A percentile compares a stretch with the other conserved stretches of the same genome.
These are phyloP conservation scores for Daboia siamensis DNA, from an alignment of 2,113 vertebrate species.

Conservation along the genomic window DNA sequence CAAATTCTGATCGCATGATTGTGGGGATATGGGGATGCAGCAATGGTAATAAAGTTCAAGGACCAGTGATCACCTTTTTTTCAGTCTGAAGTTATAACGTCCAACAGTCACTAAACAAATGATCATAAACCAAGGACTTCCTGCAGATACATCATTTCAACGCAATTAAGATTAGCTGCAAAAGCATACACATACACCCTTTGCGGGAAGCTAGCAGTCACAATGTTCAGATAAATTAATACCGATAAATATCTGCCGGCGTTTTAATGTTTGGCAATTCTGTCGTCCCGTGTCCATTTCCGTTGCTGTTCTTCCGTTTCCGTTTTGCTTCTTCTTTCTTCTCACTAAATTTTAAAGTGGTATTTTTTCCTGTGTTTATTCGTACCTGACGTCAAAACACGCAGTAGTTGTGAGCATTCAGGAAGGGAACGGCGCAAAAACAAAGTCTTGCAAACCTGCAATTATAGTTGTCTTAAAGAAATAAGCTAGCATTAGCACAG, in stretches of 20 bases:
- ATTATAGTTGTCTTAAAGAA: background rate
- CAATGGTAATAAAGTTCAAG: background rate
- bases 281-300: constrained; percentile 74
- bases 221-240: background rate
- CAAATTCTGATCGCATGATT: background rate
- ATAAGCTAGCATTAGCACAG: background rate
- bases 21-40: background rate
- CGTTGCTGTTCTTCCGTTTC: constrained; percentile 83
- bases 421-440: background rate
- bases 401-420: constrained; percentile 36
- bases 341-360: constrained; percentile 93
- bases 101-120: background rate
- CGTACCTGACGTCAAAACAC: constrained; percentile 80
- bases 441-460: background rate
- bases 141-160: background rate
- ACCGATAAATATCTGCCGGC: constrained; percentile 94
- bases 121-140: background rate
- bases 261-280: constrained; percentile 85
- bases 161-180: background rate
- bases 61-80: background rate
- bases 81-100: background rate
- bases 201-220: background rate
- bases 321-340: constrained; percentile 91
- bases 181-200: background rate
- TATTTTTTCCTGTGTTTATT: constrained; percentile 97